A percentile compares a stretch with the other conserved stretches of the same genome.
phyloP scores from a whole-genome alignment of 2,888 invertebrate species.

The Adelognathus sp. region DNA sequence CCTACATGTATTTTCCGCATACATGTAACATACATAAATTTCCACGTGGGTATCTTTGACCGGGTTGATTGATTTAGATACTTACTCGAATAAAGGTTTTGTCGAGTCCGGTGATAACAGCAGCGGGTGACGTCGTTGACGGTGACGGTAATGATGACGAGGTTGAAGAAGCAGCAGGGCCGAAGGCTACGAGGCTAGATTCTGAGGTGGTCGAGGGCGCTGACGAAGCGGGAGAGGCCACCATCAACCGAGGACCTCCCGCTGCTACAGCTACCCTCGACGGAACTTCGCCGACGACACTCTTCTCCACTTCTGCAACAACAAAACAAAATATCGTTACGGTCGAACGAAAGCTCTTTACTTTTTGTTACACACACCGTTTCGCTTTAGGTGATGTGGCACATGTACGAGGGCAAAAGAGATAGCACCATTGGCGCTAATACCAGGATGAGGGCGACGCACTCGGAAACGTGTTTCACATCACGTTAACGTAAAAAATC shows the following conservation, averaged over 20 bases:
- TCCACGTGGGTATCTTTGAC: not conserved
- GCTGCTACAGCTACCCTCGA: conserved; percentile 72
- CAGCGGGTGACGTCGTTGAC: conserved; percentile 80
- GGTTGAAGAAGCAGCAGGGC: conserved; percentile 70
- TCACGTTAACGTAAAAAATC: no score
- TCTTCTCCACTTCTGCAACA: conserved; percentile 73
- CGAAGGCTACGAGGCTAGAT: conserved; percentile 75
- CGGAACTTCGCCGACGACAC: conserved; percentile 70
- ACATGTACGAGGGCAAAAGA: no score
- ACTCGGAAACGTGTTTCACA: no score
- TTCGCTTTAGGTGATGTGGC: no score
- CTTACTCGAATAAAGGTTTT: conserved; percentile 88
- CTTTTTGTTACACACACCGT: no score
- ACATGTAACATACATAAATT: not conserved
- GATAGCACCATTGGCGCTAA: no score
- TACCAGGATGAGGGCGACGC: no score
- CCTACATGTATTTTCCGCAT: no score
- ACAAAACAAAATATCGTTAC: conserved; percentile 59
- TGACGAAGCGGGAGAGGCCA: conserved; percentile 74
- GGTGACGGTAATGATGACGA: conserved; percentile 71
- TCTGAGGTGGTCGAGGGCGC: conserved; percentile 78
- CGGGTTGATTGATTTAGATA: conserved; percentile 11
- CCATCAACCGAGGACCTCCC: conserved; percentile 73
- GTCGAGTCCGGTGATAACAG: conserved; percentile 87
- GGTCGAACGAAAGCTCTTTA: not conserved